phyloP scores from a whole-genome alignment of 2,113 vertebrate species.

The Corythornis vintsioides region DNA sequence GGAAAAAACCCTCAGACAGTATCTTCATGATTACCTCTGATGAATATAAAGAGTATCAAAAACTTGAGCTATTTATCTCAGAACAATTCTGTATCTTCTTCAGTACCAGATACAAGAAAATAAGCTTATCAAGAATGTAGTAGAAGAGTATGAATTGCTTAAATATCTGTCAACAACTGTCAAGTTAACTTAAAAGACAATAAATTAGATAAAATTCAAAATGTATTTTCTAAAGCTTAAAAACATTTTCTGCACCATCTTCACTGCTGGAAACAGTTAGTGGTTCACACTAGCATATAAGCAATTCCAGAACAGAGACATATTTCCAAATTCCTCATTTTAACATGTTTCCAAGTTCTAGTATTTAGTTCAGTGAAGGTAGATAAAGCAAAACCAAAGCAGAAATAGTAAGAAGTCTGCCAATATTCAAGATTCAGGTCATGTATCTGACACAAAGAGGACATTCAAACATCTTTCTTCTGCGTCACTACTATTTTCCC shows the following conservation, averaged over 20 bases:
- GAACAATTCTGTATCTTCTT: background rate
- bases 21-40: background rate
- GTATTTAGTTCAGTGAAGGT: background rate
- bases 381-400: background rate
- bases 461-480: background rate
- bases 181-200: background rate
- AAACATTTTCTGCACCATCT: background rate
- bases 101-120: background rate
- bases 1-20: background rate
- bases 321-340: background rate
- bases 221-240: background rate
- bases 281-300: background rate
- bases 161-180: background rate
- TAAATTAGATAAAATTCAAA: background rate
- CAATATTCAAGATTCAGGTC: background rate
- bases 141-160: background rate
- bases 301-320: background rate
- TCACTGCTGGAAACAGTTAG: background rate
- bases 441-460: background rate
- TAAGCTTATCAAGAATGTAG: background rate
- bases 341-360: background rate
- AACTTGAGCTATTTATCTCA: background rate
- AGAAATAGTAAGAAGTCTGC: background rate
- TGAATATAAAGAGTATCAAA: background rate
- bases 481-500: background rate